Conservation (phyloP, 1,140 invertebrate genomes). For the Eumeta japonica region DNA sequence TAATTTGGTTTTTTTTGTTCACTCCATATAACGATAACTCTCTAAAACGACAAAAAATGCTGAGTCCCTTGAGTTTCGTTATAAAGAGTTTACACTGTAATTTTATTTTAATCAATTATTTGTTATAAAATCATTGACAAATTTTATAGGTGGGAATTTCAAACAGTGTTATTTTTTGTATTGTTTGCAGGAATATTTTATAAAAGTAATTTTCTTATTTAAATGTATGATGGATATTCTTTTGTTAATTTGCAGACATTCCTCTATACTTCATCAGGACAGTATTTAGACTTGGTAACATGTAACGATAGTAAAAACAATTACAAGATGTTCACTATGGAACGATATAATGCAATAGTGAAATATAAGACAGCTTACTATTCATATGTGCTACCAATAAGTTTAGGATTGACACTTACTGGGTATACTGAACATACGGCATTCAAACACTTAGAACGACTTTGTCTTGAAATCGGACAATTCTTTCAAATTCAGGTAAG, state of each 20-base stretch:
- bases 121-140: constrained; percentile 67
- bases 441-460: constrained; percentile 69
- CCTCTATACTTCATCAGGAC: constrained; percentile 73
- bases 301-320: constrained; percentile 58
- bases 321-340: constrained; percentile 72
- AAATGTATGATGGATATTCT: too few species aligned
- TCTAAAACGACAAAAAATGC: too few species aligned
- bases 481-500: constrained; percentile 87
- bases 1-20: too few species aligned
- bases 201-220: too few species aligned
- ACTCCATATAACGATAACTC: too few species aligned
- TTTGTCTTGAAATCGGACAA: constrained; percentile 83
- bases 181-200: too few species aligned
- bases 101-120: background rate
- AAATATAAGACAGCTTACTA: constrained; percentile 92
- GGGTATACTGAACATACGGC: constrained; percentile 66
- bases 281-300: constrained; percentile 67
- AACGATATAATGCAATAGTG: constrained; percentile 78
- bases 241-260: constrained; percentile 24
- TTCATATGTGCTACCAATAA: constrained; percentile 81
- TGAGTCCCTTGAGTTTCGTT: too few species aligned
- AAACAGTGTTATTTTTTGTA: too few species aligned
- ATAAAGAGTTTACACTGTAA: constrained; percentile 3
- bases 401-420: constrained; percentile 77
- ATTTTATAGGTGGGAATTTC: constrained; percentile 75